A percentile compares a stretch with the other conserved stretches of the same genome.
phyloP scores from a whole-genome alignment of 2,888 invertebrate species.

The Alitta virens region DNA sequence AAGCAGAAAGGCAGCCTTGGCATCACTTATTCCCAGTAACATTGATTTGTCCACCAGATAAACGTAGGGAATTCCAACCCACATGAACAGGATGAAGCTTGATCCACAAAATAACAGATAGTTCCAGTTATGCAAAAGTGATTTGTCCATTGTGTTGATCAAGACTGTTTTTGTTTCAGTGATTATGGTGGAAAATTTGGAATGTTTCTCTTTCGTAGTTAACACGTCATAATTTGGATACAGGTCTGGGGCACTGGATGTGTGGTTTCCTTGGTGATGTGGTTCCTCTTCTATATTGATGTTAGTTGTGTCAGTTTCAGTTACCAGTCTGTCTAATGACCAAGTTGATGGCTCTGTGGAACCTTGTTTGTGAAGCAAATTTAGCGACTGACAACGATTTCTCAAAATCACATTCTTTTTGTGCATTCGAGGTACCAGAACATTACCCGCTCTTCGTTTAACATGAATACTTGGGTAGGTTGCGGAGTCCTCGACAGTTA shows the following conservation, averaged over 20 bases:
- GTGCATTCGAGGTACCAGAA: not conserved
- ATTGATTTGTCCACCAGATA: slow-evolving; percentile 80
- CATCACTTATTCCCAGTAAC: slow-evolving; percentile 59
- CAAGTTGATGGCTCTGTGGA: not conserved
- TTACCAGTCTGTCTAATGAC: not conserved
- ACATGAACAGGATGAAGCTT: slow-evolving; percentile 82
- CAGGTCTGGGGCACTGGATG: not conserved
- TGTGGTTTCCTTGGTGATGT: not conserved
- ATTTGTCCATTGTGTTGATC: slow-evolving; percentile 21
- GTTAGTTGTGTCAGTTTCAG: too few relatives aligned
- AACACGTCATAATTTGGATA: not conserved
- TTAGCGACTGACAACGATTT: not conserved
- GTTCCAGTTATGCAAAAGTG: slow-evolving; percentile 16
- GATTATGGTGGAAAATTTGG: not conserved
- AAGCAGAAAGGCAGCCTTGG: slow-evolving; percentile 66
- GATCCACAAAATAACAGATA: slow-evolving; percentile 67
- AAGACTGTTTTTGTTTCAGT: slow-evolving; percentile 13
- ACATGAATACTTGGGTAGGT: not conserved
- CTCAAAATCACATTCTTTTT: not conserved
- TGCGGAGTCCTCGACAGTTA: not conserved
- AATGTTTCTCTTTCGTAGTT: not conserved
- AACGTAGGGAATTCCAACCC: slow-evolving; percentile 87
- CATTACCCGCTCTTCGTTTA: not conserved
- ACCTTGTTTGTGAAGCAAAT: not conserved
- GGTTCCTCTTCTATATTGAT: not conserved